Conservation (phyloP, 2,888 invertebrate species). For the Pachycephus smyrnensis region DNA sequence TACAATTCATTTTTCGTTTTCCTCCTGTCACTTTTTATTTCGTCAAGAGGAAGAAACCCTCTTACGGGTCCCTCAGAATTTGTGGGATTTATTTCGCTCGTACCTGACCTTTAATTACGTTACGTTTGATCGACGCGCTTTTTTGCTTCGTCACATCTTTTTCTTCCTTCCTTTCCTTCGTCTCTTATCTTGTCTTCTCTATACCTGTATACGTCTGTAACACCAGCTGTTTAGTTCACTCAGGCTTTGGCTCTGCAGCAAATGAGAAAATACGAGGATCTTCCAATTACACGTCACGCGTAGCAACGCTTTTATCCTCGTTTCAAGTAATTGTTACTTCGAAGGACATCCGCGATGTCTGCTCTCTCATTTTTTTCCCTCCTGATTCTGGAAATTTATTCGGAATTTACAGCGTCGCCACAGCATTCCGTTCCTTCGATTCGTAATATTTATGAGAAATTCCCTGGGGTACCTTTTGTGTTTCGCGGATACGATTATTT, state of each 20-base stretch:
- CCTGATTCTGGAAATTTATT: not conserved
- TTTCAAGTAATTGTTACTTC: not conserved
- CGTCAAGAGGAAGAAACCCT: not conserved
- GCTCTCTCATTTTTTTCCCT: not conserved
- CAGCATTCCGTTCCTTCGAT: not conserved
- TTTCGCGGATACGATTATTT: constrained; percentile 1
- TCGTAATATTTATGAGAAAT: not conserved
- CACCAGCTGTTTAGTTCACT: not conserved
- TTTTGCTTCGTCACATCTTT: constrained; percentile 23
- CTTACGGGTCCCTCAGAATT: not conserved
- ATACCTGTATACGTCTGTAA: not conserved
- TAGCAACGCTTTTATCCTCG: not conserved
- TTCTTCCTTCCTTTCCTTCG: not conserved
- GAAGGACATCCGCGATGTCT: not conserved
- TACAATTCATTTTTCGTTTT: constrained; percentile 4
- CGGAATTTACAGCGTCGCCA: not conserved
- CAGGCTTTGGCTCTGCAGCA: not conserved
- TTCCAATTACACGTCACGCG: not conserved
- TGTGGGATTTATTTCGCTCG: not conserved
- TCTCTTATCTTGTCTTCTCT: not conserved
- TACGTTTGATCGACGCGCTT: not conserved
- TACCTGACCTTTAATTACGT: not conserved
- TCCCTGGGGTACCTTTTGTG: not conserved
- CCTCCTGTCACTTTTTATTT: constrained; percentile 14
- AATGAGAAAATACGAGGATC: not conserved